Evolutionary conservation across 2,113 vertebrate species (phyloP).

Genomic region (Machaerirhynchus nigripectus): DNA sequence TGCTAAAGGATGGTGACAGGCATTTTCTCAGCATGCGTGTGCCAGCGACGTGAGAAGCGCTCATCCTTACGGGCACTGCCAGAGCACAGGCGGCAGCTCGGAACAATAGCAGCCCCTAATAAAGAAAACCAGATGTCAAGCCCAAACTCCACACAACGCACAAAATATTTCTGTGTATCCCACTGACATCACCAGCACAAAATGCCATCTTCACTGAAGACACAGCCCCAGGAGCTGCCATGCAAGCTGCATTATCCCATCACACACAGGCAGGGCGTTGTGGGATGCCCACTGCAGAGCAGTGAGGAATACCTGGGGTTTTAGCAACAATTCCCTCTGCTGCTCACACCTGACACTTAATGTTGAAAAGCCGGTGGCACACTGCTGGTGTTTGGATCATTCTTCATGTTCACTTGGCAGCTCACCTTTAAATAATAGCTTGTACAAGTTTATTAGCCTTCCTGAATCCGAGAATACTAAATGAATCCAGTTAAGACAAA

Average conservation of each 20-base stretch:
- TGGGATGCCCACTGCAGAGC: not conserved
- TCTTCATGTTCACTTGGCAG: not conserved
- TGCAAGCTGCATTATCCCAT: not conserved
- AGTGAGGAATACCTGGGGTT: not conserved
- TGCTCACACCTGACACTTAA: not conserved
- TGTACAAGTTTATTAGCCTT: conserved; percentile 6
- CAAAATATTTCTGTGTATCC: not conserved
- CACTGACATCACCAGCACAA: not conserved
- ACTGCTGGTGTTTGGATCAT: not conserved
- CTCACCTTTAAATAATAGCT: conserved; percentile 49
- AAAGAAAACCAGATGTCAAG: conserved; percentile 16
- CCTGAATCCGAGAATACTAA: not conserved
- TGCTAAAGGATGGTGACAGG: not conserved
- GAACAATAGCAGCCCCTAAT: not conserved
- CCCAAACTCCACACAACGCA: not conserved
- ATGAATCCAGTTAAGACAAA: conserved; percentile 25
- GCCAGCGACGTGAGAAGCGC: not conserved
- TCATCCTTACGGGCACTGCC: not conserved
- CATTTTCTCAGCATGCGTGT: not conserved
- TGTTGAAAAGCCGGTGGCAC: accelerated
- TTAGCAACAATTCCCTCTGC: not conserved
- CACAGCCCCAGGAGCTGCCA: not conserved
- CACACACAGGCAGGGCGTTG: accelerated
- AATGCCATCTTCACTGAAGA: not conserved
- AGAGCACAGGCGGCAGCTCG: not conserved